These are phyloP conservation scores for Phylloscopus trochiloides DNA, from an alignment of 2,113 vertebrate species.

Conservation along the genomic window DNA sequence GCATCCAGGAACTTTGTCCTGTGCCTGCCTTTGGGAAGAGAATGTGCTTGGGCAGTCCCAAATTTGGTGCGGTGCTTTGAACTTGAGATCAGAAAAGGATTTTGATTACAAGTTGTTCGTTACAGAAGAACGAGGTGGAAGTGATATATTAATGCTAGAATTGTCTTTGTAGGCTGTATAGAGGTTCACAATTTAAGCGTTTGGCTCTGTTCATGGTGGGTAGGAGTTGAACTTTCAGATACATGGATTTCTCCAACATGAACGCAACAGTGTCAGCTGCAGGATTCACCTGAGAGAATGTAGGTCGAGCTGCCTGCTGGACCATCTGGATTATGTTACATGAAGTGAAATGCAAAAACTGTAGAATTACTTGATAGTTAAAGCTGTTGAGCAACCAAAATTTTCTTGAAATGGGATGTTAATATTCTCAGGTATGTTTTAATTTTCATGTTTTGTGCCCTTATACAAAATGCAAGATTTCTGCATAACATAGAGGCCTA, in stretches of 20 bases:
- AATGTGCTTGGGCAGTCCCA: background rate
- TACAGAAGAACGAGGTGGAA: background rate
- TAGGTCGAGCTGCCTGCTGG: background rate
- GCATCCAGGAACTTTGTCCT: background rate
- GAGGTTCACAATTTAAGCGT: background rate
- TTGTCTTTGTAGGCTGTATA: background rate
- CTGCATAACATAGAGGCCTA: background rate
- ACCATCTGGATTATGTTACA: background rate
- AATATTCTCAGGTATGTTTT: background rate
- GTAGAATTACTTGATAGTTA: background rate
- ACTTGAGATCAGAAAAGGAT: background rate
- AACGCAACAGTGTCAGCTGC: background rate
- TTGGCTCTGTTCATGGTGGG: background rate
- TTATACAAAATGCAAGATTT: background rate
- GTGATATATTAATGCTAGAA: background rate
- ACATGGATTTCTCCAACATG: background rate
- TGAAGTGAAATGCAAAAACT: background rate
- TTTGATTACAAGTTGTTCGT: background rate
- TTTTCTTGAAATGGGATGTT: background rate
- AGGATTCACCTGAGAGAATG: background rate
- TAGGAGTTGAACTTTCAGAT: background rate
- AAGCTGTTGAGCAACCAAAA: background rate
- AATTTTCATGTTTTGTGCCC: background rate
- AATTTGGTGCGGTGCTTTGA: fast-evolving
- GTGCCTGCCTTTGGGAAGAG: background rate